Percentiles rank a stretch among this genome's conserved stretches.
These are phyloP conservation scores for Gymnocephalus cernua DNA, from an alignment of 2,113 vertebrate species.

Conservation along the genomic window DNA sequence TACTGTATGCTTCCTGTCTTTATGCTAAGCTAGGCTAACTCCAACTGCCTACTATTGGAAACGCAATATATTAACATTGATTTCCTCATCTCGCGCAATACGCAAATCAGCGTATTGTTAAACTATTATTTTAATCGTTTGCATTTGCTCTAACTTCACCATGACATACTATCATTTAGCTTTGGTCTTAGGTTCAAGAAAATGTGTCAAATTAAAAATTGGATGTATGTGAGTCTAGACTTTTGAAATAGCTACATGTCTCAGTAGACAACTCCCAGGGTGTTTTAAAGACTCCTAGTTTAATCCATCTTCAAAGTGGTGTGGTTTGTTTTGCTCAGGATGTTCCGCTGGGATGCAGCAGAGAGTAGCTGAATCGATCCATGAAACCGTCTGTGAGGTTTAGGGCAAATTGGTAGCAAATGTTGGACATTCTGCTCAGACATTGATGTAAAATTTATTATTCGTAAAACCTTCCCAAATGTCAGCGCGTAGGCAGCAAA, in stretches of 20 bases:
- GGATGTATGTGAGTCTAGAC: not conserved
- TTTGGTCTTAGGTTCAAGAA: not conserved
- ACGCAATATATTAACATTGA: too few species aligned
- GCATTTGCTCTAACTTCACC: not conserved
- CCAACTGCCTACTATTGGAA: not conserved
- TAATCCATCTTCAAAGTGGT: constrained; percentile 29
- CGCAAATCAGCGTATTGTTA: too few species aligned
- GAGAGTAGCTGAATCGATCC: not conserved
- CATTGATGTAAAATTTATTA: constrained; percentile 23
- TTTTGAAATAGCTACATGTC: not conserved
- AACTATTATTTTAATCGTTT: not conserved
- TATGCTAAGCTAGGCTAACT: not conserved
- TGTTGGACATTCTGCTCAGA: not conserved
- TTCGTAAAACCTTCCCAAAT: constrained; percentile 27
- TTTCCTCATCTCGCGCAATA: not conserved
- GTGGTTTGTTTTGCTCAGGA: constrained; percentile 9
- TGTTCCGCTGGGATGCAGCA: not conserved
- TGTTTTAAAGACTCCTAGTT: constrained; percentile 10
- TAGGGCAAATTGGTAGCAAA: not conserved
- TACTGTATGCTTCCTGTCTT: not conserved
- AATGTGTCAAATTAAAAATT: not conserved
- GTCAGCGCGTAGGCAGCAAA: not conserved
- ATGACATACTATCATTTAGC: not conserved
- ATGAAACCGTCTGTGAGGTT: not conserved
- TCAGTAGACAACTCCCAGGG: not conserved